phyloP scores from a whole-genome alignment of 2,797 vertebrate species.

The Mormyrus hasselquistii region DNA sequence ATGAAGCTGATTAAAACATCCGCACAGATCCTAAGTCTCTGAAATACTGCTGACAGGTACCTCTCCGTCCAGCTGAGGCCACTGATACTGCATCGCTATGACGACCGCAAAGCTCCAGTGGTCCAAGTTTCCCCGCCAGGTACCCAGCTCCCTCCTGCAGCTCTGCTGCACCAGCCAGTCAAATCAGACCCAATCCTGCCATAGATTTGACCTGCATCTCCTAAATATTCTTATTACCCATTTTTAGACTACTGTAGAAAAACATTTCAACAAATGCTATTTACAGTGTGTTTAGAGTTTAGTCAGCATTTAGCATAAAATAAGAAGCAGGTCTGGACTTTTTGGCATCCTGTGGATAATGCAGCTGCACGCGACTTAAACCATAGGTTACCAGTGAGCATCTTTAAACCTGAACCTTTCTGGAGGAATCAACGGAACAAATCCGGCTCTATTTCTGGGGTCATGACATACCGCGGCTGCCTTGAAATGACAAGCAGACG shows the following conservation, averaged over 20 bases:
- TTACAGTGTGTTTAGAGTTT: not conserved
- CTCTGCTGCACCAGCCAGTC: not conserved
- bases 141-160: not conserved
- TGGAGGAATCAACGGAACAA: conserved; percentile 61
- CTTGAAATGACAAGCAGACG: conserved; percentile 57
- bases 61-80: not conserved
- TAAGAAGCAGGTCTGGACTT: not conserved
- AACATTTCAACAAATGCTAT: not conserved
- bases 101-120: not conserved
- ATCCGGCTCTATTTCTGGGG: conserved; percentile 63
- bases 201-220: not conserved
- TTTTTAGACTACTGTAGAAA: not conserved
- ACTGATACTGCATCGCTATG: not conserved
- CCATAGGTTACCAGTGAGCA: conserved; percentile 55
- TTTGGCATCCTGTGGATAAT: not conserved
- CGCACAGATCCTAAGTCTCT: not conserved
- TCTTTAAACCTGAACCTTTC: conserved; percentile 61
- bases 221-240: not conserved
- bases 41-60: not conserved
- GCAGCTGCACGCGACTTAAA: conserved; percentile 26
- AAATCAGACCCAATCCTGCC: not conserved
- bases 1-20: not conserved
- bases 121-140: not conserved
- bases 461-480: conserved; percentile 64
- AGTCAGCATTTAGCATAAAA: not conserved